A percentile compares a stretch with the other conserved stretches of the same genome.
Evolutionary conservation across 2,797 vertebrate species (phyloP).

Genomic region (Paguma larvata): DNA sequence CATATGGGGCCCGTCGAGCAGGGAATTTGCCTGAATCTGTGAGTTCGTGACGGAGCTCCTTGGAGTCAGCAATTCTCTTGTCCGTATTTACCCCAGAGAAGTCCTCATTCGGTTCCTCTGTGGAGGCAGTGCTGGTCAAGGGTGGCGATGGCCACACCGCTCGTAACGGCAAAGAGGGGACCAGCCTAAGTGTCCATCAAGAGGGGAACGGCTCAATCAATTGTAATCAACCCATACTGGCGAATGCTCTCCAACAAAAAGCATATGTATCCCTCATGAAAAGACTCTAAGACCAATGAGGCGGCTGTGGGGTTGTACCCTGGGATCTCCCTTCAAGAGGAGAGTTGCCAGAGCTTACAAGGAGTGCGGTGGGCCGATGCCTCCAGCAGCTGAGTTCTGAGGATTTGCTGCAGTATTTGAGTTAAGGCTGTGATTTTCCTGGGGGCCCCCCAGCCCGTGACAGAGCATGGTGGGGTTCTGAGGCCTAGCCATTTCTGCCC

Average conservation of each 20-base stretch:
- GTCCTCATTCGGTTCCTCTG: background rate
- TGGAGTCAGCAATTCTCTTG: background rate
- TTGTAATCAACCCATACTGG: background rate
- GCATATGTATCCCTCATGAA: background rate
- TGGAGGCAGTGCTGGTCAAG: background rate
- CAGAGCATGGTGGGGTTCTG: background rate
- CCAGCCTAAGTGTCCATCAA: background rate
- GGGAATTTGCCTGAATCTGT: background rate
- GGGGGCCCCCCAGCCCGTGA: background rate
- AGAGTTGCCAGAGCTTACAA: too few relatives aligned
- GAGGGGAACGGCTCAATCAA: background rate
- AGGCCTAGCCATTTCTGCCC: background rate
- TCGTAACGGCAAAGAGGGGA: background rate
- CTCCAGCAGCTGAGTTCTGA: background rate
- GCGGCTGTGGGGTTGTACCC: background rate
- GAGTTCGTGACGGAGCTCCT: background rate
- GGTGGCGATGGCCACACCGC: background rate
- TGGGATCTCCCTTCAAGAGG: background rate
- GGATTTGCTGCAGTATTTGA: background rate
- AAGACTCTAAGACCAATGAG: background rate
- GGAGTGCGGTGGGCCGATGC: background rate
- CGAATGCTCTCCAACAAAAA: background rate
- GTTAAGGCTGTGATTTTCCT: background rate
- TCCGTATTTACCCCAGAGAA: background rate
- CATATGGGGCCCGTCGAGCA: background rate